Base-by-base conservation (phyloP, 2,797 vertebrate genomes). In the Sebastes wilsoni region DNA sequence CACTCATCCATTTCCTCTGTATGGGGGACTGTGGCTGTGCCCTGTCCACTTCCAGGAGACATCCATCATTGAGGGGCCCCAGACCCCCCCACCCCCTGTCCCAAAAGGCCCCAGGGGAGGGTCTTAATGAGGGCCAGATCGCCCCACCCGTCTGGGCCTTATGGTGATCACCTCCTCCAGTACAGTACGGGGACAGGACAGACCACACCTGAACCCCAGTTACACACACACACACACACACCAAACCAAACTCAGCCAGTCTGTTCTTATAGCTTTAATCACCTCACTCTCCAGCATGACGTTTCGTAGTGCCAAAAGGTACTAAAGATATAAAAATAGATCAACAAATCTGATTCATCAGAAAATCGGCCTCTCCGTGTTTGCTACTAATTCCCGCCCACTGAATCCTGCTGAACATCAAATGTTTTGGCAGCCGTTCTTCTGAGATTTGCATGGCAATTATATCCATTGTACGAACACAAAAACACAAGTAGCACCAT, bases 1-100 rank as follows among this genome's bases (percentile, higher is more conserved):
- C 81, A 76, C 85, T 92, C 93, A 93, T 92, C 92, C 91, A 87
- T 94, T 95, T 92, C 87, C 81, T 83, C 87, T 85, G 85, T 88
- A 76, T 77, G 90, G 81, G 91, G 89, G 87, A 91, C 96, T 96
- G 94, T 95, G 88, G 86, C 84, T 81, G 82, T 94, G 95, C 95
- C 90, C 93, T 93, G 93, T 95, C 94, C 95, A 96, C 93, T 96
- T 96, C 93, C 93, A 93, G 89, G 90, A 94, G 91, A 94, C 94
- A 96, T 96, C 94, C 94, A 96, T 96, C 96, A 96, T 90, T 75
- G 80, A 90, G 88, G 87, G 90, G 87, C 84, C 89, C 88, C 66
- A 14, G 55, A 87, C 58, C 84, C 88, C 72, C 58, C 80, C 60
- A 6, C 77, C 80, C 49, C 20, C 77, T 74, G 59, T 61, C 66